Evolutionary conservation across 1,140 invertebrate species (phyloP), one percentile per base, ranked within the genome.

Genomic region (Harpegnathos saltator): DNA sequence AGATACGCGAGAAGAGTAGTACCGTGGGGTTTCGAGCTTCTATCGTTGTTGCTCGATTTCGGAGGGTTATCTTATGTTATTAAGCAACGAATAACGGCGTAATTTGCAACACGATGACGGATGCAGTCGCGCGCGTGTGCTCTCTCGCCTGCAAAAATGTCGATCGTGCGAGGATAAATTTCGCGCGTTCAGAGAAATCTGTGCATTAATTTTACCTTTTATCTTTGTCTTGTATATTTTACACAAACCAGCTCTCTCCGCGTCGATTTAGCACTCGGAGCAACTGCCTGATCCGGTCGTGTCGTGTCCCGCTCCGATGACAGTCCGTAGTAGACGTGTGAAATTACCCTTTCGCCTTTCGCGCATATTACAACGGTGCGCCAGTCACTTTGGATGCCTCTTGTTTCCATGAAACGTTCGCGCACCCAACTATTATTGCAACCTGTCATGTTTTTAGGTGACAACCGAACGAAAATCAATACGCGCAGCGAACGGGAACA

Each of bases 21-120:
- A n/a, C n/a, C 2, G 52, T 65, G 85, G 58, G 75, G 74, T 85
- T 85, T 1, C 65, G 26, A 77, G 7, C 83, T 87, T 83, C 50
- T 62, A 19, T n/a, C 44, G 54, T 74, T 29, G 5, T 44, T 68
- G 14, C 17, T 68, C 63, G 33, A 78, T 44, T 78, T 68, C 1
- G 17, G 26, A 19, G 12, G 33, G n/a, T 33, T 33, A 52, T 50
- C 44, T 44, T 44, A 9, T 44, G 24, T 15, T 14, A 22, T 52
- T 5, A 44, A 38, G 5, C 9, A 54, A 24, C 38, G 38, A 73
- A 58, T 48, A 22, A 44, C 29, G 14, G n/a, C n/a, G n/a, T n/a
- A n/a, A n/a, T n/a, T n/a, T n/a, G n/a, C n/a, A n/a, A n/a, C n/a
- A n/a, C n/a, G n/a, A n/a, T n/a, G n/a, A n/a, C n/a, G n/a, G n/a